phyloP scores from a whole-genome alignment of 2,797 vertebrate genomes.

The Sternarchorhynchus goeldii region DNA sequence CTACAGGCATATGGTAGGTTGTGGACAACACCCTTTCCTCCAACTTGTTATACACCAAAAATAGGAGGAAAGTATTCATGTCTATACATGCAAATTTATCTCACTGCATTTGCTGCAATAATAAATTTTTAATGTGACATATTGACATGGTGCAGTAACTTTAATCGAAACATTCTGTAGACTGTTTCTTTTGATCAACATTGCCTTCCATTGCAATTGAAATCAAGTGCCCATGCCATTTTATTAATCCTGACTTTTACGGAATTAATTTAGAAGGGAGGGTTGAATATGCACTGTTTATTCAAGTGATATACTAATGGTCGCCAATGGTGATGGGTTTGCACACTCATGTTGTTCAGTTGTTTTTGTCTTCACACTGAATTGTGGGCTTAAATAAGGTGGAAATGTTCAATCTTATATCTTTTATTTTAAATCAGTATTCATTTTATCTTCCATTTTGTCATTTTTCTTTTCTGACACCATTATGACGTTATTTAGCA shows the following conservation, averaged over 20 bases:
- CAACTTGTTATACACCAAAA: slow-evolving; percentile 19
- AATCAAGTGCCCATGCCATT: slow-evolving; percentile 38
- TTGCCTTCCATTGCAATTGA: slow-evolving; percentile 49
- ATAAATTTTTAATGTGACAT: slow-evolving; percentile 41
- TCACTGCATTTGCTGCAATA: slow-evolving; percentile 36
- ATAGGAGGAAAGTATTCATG: not conserved
- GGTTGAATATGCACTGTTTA: slow-evolving; percentile 24
- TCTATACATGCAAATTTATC: slow-evolving; percentile 33
- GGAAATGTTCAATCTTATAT: not conserved
- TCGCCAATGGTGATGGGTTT: not conserved
- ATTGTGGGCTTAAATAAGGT: not conserved
- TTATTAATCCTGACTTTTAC: slow-evolving; percentile 55
- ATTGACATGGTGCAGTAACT: slow-evolving; percentile 12
- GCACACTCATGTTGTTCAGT: not conserved
- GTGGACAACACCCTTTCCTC: not conserved
- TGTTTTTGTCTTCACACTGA: not conserved
- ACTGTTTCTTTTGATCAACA: slow-evolving; percentile 41
- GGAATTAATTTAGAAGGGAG: slow-evolving; percentile 46
- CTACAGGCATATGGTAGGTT: not conserved
- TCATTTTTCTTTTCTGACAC: slow-evolving; percentile 1
- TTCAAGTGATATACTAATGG: slow-evolving; percentile 1
- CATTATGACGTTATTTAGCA: not conserved
- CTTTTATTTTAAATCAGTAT: not conserved
- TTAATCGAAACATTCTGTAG: slow-evolving; percentile 47
- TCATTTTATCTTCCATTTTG: not conserved